Evolutionary conservation across 2,797 vertebrate species (phyloP), one percentile per base, ranked within the genome.

Genomic region (Jordanella pulchra): DNA sequence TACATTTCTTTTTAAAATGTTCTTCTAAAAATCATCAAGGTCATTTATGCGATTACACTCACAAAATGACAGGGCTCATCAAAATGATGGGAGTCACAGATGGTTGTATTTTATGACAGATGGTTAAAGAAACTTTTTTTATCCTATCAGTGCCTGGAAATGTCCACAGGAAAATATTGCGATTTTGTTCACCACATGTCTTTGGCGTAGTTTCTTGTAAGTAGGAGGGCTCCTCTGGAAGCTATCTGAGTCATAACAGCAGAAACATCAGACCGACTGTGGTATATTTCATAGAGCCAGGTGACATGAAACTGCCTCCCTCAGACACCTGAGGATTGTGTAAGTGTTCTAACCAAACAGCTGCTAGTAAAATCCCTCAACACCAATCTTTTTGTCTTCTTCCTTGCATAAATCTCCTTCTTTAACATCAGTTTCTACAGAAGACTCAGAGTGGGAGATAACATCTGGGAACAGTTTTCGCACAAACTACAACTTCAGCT

Each of bases 21-120:
- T 5, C 35, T 7, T 7, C 35, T 39, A 7, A 39, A 39, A 39
- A 39, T 39, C n/a, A n/a, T n/a, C n/a, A n/a, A 39, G 35, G 35
- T 39, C 35, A 3, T 39, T 7, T 39, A 7, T 39, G 35, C 35
- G 9, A 39, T 39, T 39, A 4, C 35, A 39, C 5, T 39, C 5
- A 39, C 35, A 64, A 72, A 82, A 76, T 21, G 14, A 80, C 55
- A 14, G 42, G 58, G 69, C 72, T 74, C 58, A 82, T 54, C n/a
- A 11, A 54, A 61, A 54, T 51, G 79, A 83, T 73, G 74, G 18
- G 61, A 69, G 80, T 79, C 65, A 25, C 84, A 91, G 83, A 89
- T 91, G 87, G 82, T 86, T 89, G 81, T 53, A 68, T 66, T 88
- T 72, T 32, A n/a, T 67, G 75, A 78, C 87, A 89, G 86, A 88